A percentile compares a stretch with the other conserved stretches of the same genome.
Conservation (phyloP, 2,797 vertebrate species). For the Eleutherodactylus coqui region DNA sequence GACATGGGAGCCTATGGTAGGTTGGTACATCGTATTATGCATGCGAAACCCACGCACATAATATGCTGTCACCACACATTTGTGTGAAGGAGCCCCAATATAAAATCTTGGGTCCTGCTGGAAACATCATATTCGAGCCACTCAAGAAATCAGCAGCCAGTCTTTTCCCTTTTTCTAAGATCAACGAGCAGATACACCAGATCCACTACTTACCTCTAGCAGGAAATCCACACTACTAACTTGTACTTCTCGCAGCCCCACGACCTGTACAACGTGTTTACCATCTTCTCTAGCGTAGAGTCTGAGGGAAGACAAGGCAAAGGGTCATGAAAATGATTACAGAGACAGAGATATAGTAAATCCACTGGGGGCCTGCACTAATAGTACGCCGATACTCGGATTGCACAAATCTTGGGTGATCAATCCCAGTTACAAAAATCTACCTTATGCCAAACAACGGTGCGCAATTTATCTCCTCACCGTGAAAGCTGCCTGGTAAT, state of each 20-base stretch:
- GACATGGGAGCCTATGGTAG: too few species aligned
- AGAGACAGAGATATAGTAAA: not conserved
- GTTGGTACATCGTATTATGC: too few species aligned
- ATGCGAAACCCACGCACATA: too few species aligned
- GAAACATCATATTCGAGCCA: not conserved
- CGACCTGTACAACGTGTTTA: constrained; percentile 86
- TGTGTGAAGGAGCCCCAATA: too few species aligned
- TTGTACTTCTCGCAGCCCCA: constrained; percentile 81
- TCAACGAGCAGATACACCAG: not conserved
- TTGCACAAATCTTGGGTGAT: not conserved
- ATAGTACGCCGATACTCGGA: not conserved
- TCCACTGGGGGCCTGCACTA: not conserved
- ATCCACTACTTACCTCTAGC: constrained; percentile 79
- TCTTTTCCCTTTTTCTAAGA: not conserved
- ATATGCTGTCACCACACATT: too few species aligned
- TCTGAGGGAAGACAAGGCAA: constrained; percentile 68
- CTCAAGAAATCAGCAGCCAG: not conserved
- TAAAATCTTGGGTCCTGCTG: not conserved
- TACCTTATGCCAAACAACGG: not conserved
- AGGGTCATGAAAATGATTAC: too few species aligned
- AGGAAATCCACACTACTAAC: constrained; percentile 83
- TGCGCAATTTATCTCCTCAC: not conserved
- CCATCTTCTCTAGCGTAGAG: constrained; percentile 89
- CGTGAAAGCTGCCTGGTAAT: not conserved
- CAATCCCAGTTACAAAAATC: not conserved